phyloP scores from a whole-genome alignment of 2,797 vertebrate species.

The Neosalanx taihuensis region DNA sequence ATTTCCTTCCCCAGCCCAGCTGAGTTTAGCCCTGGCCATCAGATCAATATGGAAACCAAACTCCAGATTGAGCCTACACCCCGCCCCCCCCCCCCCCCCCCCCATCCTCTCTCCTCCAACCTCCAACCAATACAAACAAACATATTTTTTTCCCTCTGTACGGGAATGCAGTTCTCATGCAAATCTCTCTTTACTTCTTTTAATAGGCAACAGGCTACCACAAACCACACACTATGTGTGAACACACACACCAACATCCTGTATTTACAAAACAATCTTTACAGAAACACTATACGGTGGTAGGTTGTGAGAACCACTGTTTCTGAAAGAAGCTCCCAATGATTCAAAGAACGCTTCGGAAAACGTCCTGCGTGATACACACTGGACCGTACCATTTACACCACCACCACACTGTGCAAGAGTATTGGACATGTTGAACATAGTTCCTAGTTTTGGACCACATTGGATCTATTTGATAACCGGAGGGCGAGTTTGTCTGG shows the following conservation, averaged over 20 bases:
- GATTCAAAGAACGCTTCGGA: background rate
- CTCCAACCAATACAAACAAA: background rate
- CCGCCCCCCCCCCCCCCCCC: background rate
- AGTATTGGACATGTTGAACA: no score
- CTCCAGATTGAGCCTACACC: background rate
- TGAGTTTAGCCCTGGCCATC: background rate
- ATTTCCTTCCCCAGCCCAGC: constrained; percentile 30
- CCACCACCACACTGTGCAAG: no score
- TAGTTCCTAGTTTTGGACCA: no score
- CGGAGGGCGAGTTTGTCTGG: background rate
- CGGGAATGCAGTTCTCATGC: background rate
- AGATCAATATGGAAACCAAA: constrained; percentile 29
- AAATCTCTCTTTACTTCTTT: background rate
- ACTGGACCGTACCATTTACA: no score
- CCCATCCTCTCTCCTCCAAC: background rate
- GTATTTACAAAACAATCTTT: background rate
- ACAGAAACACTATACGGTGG: no score
- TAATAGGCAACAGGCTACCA: background rate
- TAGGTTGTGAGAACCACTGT: background rate
- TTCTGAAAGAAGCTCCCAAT: background rate
- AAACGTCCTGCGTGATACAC: background rate
- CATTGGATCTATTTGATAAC: background rate
- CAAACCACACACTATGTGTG: background rate
- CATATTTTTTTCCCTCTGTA: background rate
- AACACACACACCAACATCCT: background rate